Conservation (phyloP, 2,888 invertebrate species). For the Parnassius glacialis region DNA sequence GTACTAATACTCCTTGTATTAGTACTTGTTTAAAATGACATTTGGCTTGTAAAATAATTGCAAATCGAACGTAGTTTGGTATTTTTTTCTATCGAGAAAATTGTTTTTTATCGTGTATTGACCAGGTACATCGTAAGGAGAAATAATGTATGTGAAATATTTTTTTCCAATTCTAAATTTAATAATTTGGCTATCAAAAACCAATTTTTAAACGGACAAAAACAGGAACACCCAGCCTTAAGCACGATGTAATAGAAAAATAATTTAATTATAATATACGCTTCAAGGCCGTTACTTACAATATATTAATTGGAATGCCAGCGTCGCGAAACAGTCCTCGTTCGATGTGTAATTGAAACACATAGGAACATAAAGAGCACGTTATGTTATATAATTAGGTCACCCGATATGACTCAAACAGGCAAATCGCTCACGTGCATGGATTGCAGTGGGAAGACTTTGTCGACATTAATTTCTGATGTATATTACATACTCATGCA, state of each 20-base stretch:
- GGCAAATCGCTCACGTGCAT: constrained; percentile 14
- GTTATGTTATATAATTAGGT: constrained; percentile 26
- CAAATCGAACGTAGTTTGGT: too few relatives aligned
- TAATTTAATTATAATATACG: constrained; percentile 26
- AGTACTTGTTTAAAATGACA: too few relatives aligned
- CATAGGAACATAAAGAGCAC: constrained; percentile 23
- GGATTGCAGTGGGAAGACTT: constrained; percentile 13
- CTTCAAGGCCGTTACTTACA: constrained; percentile 7
- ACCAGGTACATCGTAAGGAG: too few relatives aligned
- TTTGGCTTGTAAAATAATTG: too few relatives aligned
- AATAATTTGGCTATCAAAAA: too few relatives aligned
- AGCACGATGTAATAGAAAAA: neutral
- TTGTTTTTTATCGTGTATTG: too few relatives aligned
- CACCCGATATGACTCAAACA: constrained; percentile 24
- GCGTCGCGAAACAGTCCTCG: constrained; percentile 7
- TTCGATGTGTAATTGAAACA: constrained; percentile 12
- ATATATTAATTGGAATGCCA: constrained; percentile 17
- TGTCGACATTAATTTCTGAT: constrained; percentile 7
- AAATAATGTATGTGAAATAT: too few relatives aligned
- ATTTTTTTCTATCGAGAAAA: too few relatives aligned
- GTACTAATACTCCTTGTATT: too few relatives aligned
- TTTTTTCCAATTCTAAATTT: too few relatives aligned
- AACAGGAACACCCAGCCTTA: too few relatives aligned
- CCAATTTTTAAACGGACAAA: too few relatives aligned
- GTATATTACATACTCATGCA: neutral